Base-by-base conservation (phyloP, 2,113 vertebrate species). In the Anolis carolinensis region DNA sequence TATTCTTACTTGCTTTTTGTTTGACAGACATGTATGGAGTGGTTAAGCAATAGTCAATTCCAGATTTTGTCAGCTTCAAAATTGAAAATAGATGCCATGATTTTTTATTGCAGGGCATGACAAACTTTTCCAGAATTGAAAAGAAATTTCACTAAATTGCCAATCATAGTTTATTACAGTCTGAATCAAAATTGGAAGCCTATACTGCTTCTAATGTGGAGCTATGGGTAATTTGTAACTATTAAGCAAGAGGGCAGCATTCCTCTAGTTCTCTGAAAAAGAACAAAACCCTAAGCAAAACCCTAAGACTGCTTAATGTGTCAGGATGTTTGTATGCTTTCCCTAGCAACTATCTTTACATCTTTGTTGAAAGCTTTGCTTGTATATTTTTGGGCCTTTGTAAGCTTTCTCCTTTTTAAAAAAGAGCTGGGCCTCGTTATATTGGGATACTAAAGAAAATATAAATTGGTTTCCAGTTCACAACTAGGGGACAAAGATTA, bases 401-500 rank as follows among this genome's bases (percentile, higher is more conserved):
- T 48, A 55, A 72, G 25, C 48, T 23, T 79, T 59, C 39, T 86
- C 55, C 48, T 44, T 80, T 73, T 52, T 25, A 63, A 85, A 23
- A 32, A 21, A 8, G 16, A 75, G 25, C 11, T 32, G 0, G 14
- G 10, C 3, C 11, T 23, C 25, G 55, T 83, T 50, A 0, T 83
- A 36, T 82, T 88, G 91, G 72, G 75, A 75, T 34, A 83, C 23
- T 59, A 79, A 84, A 6, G 75, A 79, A 80, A 86, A 72, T 93
- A 90, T 87, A 92, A 89, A 91, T 87, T 89, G 88, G 81, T 88
- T 92, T 81, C 92, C 86, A 91, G 87, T 91, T 91, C 93, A 89
- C 93, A 94, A 92, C 86, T 94, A 92, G 94, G 79, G 88, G 89
- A 88, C 91, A 94, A 93, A 92, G 87, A 91, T 93, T 77, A 88